phyloP scores from a whole-genome alignment of 2,797 vertebrate species.

The Peromyscus melanophrys region DNA sequence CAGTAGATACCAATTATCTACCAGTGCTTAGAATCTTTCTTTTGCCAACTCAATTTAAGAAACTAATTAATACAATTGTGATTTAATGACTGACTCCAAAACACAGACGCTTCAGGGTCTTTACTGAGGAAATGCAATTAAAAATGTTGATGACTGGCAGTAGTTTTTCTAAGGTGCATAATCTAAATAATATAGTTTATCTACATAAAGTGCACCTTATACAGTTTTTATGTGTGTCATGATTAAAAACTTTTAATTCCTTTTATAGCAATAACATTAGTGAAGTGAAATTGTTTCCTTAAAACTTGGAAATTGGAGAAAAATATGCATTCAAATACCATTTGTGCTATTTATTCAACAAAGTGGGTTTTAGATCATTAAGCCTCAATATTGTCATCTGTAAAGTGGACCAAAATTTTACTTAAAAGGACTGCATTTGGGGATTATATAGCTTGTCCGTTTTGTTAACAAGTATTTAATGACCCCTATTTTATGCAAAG shows the following conservation, averaged over 20 bases:
- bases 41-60: slow-evolving; percentile 13
- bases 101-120: not conserved
- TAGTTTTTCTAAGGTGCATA: not conserved
- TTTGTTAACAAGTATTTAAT: not conserved
- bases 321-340: not conserved
- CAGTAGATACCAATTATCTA: not conserved
- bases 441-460: not conserved
- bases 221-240: not conserved
- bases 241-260: not conserved
- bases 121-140: not conserved
- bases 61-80: not conserved
- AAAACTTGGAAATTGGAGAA: not conserved
- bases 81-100: slow-evolving; percentile 51
- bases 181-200: not conserved
- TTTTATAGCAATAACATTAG: not conserved
- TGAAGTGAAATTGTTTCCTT: not conserved
- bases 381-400: not conserved
- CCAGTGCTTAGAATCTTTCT: not conserved
- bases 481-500: not conserved
- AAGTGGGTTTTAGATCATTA: not conserved
- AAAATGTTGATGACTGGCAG: not conserved
- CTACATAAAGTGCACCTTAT: not conserved
- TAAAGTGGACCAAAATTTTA: not conserved
- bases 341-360: not conserved
- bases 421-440: not conserved